Evolutionary conservation across 1,140 invertebrate species (phyloP).

Genomic region (Dendrolimus punctatus): DNA sequence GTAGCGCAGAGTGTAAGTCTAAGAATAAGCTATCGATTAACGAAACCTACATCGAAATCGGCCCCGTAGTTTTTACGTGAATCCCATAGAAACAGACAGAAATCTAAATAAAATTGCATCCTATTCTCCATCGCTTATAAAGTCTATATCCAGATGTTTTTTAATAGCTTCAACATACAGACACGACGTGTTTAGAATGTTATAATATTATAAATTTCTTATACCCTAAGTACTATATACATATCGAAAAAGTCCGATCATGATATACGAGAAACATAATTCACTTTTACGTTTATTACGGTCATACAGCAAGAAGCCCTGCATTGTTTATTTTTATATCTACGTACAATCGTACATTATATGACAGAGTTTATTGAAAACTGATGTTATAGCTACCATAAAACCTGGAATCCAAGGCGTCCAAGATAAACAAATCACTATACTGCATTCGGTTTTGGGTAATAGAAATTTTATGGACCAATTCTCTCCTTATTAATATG

Average conservation of each 20-base stretch:
- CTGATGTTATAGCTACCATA: constrained; percentile 42
- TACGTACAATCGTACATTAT: constrained; percentile 10
- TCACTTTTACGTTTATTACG: constrained; percentile 37
- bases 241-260: neutral
- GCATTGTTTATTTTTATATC: constrained; percentile 34
- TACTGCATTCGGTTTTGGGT: constrained; percentile 25
- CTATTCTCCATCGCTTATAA: no score
- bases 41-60: no score
- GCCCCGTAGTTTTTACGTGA: no score
- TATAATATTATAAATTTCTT: no score
- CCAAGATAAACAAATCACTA: constrained; percentile 32
- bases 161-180: no score
- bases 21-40: no score
- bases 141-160: no score
- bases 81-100: no score
- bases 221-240: no score
- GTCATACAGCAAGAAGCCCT: constrained; percentile 34
- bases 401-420: constrained; percentile 35
- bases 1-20: no score
- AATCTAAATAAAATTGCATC: no score
- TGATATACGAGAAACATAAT: constrained; percentile 22
- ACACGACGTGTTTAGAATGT: no score
- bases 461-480: constrained; percentile 42
- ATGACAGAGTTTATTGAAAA: constrained; percentile 47
- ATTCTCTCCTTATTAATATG: constrained; percentile 31